Percentiles rank a stretch among this genome's conserved stretches.
Conservation (phyloP, 2,888 invertebrate genomes). For the Cheilosia scutellata region DNA sequence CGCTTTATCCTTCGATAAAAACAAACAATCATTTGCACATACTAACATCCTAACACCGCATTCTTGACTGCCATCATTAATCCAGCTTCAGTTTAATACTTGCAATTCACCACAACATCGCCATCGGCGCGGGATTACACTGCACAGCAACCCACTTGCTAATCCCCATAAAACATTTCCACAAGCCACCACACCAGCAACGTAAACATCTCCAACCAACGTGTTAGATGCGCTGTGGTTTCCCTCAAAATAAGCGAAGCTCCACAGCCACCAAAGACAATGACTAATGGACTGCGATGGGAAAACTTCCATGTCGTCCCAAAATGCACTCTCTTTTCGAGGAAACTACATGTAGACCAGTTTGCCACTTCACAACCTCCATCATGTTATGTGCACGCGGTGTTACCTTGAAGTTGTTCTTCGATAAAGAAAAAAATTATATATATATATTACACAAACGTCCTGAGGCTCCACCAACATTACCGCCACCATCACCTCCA, state of each 20-base stretch:
- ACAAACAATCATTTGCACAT: slow-evolving; percentile 64
- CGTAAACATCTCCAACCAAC: slow-evolving; percentile 44
- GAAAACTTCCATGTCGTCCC: slow-evolving; percentile 42
- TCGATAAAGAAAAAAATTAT: slow-evolving; percentile 23
- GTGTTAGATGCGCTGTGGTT: slow-evolving; percentile 41
- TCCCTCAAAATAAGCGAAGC: slow-evolving; percentile 39
- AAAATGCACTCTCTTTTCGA: slow-evolving; percentile 36
- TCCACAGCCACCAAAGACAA: slow-evolving; percentile 51
- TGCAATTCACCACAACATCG: slow-evolving; percentile 42
- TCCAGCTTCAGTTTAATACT: slow-evolving; percentile 56
- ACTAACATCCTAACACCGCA: slow-evolving; percentile 34
- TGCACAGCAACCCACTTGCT: slow-evolving; percentile 46
- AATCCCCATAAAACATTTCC: slow-evolving; percentile 64
- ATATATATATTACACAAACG: slow-evolving; percentile 25
- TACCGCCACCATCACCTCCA: slow-evolving; percentile 30
- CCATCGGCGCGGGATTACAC: background rate
- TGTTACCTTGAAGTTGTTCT: slow-evolving; percentile 29
- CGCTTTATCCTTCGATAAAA: slow-evolving; percentile 42
- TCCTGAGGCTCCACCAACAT: slow-evolving; percentile 49
- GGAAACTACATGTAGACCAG: slow-evolving; percentile 34
- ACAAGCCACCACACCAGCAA: slow-evolving; percentile 43
- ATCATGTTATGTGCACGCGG: background rate
- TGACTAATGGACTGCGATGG: slow-evolving; percentile 71
- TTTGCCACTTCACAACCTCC: slow-evolving; percentile 50
- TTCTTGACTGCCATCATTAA: slow-evolving; percentile 67